Base-by-base conservation (phyloP, 2,888 invertebrate species). In the Xiphydria camelus region DNA sequence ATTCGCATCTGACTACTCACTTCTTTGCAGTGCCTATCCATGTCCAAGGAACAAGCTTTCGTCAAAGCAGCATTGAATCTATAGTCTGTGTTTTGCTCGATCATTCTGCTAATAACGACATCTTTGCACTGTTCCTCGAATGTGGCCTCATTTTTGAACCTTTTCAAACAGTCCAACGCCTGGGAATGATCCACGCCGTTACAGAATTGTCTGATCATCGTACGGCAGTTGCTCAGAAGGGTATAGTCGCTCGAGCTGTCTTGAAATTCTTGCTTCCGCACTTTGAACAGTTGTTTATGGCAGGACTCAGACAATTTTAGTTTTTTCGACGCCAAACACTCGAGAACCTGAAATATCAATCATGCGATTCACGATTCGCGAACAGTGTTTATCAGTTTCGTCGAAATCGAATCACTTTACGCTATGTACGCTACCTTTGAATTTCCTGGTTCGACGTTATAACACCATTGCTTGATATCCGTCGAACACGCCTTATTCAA, bases 161-260 rank as follows among this genome's bases (percentile, higher is more conserved):
- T 81, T 82, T 91, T 91, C 9, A 93, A 78, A 70, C 93, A 93
- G 49, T 87, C 86, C 19, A 93, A 78, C 31, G 89, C 80, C 47
- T 85, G 84, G 2, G 85, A 77, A 19, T 83, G 80, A 54, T 89
- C 87, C 7, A 54, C 50, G 4, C 83, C 82, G 54, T 85, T 84
- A 66, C 97, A 97, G 75, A 88, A 94, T 55, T 86, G 82, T 58
- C 88, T 86, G 41, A 95, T 89, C 87, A 93, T 91, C 57, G 84
- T 83, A 68, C 87, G 88, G 72, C 97, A 97, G 50, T 85, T 87
- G 42, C 86, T 89, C 45, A 91, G 80, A 31, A 97, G 79, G 47
- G 88, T 86, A 68, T 89, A 93, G 76, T 97, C 97, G 25, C 91
- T 85, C 2, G 88, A 87, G 72, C 91, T 91, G 68, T 96, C 94